Conservation (phyloP, 1,140 invertebrate species). For the Ganaspis sp. region DNA sequence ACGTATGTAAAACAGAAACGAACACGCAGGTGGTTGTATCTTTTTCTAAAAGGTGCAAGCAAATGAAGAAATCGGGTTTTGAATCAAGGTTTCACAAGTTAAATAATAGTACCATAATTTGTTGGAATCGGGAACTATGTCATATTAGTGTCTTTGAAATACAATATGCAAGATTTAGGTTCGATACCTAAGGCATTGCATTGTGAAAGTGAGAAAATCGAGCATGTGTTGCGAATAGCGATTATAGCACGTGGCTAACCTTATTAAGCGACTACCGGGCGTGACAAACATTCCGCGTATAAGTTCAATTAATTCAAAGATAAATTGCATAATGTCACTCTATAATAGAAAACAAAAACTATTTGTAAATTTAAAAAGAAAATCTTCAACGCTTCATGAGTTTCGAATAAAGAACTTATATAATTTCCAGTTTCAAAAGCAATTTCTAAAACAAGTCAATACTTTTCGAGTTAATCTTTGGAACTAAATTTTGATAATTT, state of each 20-base stretch:
- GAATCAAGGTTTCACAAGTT: neutral
- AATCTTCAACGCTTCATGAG: too few relatives aligned
- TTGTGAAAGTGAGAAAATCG: conserved; percentile 48
- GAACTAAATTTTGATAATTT: too few relatives aligned
- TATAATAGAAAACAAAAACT: conserved; percentile 9
- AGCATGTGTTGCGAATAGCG: conserved; percentile 36
- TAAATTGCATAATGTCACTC: conserved; percentile 37
- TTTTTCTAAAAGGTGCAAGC: neutral
- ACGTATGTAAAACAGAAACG: conserved; percentile 3
- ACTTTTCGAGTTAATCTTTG: too few relatives aligned
- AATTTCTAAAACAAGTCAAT: too few relatives aligned
- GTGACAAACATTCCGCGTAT: conserved; percentile 45
- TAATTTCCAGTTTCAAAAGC: too few relatives aligned
- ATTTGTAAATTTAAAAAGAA: neutral
- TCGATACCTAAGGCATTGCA: conserved; percentile 8
- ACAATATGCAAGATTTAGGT: neutral
- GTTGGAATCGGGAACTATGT: neutral
- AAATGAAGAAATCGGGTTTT: neutral
- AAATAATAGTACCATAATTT: neutral
- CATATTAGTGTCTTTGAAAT: neutral
- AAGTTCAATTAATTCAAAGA: conserved; percentile 39
- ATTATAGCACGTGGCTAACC: conserved; percentile 37
- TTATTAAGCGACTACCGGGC: conserved; percentile 40
- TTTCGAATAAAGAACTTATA: too few relatives aligned
- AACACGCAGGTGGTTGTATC: neutral